Conservation (phyloP, 2,888 invertebrate species). For the Meghimatium bilineatum region DNA sequence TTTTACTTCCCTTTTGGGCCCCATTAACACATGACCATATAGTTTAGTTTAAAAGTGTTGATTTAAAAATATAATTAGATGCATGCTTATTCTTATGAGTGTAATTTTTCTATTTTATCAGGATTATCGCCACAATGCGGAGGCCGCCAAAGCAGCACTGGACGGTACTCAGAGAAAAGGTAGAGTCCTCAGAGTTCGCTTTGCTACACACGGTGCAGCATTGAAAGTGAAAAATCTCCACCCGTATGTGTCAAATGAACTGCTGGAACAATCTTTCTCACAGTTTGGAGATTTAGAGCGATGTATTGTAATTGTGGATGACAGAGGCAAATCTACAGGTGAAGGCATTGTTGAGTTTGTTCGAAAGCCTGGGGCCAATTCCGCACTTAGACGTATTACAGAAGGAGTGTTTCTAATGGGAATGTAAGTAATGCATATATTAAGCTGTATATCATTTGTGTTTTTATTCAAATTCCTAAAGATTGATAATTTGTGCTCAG, state of each 20-base stretch:
- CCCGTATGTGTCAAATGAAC: constrained; percentile 94
- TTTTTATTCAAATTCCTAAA: not conserved
- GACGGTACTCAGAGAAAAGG: constrained; percentile 92
- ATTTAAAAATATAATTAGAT: not conserved
- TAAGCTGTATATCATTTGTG: not conserved
- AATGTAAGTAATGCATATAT: constrained; percentile 73
- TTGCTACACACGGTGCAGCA: constrained; percentile 95
- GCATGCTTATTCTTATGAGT: not conserved
- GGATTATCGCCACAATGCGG: constrained; percentile 85
- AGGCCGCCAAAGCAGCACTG: constrained; percentile 89
- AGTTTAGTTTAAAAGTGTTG: too few relatives aligned
- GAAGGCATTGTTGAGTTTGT: constrained; percentile 98
- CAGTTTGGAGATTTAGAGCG: constrained; percentile 85
- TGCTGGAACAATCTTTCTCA: constrained; percentile 85
- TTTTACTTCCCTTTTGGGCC: too few relatives aligned
- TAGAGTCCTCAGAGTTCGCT: constrained; percentile 91
- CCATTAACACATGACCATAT: too few relatives aligned
- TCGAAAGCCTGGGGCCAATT: constrained; percentile 91
- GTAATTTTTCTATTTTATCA: constrained; percentile 73
- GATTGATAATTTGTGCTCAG: too few relatives aligned
- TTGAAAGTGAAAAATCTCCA: constrained; percentile 94
- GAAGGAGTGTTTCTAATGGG: constrained; percentile 94
- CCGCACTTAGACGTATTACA: constrained; percentile 91
- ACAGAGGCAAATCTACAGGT: constrained; percentile 95
- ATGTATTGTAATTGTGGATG: constrained; percentile 95